Evolutionary conservation across 1,140 invertebrate genomes (phyloP).

Genomic region (Archegozetes longisetosus): DNA sequence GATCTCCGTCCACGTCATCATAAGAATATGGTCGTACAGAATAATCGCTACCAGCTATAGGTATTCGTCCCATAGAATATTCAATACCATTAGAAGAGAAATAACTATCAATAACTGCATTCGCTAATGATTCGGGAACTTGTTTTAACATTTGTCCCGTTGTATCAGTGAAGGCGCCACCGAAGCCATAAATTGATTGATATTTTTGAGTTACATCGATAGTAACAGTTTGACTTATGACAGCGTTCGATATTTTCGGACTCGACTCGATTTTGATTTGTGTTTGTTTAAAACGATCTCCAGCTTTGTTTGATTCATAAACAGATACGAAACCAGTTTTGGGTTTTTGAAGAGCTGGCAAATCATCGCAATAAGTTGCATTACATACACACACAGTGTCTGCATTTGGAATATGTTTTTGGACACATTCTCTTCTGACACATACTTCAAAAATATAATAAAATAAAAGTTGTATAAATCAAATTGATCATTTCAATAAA

Average conservation of each 20-base stretch:
- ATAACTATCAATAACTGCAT: constrained; percentile 26
- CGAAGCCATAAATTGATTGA: constrained; percentile 50
- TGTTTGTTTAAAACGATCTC: constrained; percentile 31
- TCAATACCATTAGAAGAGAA: constrained; percentile 32
- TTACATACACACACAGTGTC: constrained; percentile 81
- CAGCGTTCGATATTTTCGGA: not conserved
- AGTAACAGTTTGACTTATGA: not conserved
- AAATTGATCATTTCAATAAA: too few relatives aligned
- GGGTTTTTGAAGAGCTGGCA: constrained; percentile 28
- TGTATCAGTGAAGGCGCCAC: constrained; percentile 72
- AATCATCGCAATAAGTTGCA: constrained; percentile 60
- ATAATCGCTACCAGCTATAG: constrained; percentile 70
- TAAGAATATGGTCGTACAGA: constrained; percentile 50
- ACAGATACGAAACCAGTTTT: constrained; percentile 28
- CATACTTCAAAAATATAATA: too few relatives aligned
- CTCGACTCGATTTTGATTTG: too few relatives aligned
- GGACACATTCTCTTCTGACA: too few relatives aligned
- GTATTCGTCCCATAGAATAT: constrained; percentile 55
- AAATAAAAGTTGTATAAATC: too few relatives aligned
- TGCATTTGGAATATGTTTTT: too few relatives aligned
- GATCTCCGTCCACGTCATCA: constrained; percentile 40
- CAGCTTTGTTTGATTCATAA: constrained; percentile 37
- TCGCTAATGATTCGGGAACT: constrained; percentile 37
- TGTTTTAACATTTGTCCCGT: constrained; percentile 52
- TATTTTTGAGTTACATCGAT: constrained; percentile 21